Evolutionary conservation across 2,888 invertebrate genomes (phyloP), one percentile per base, ranked within the genome.

Genomic region (Carterocephalus palaemon): DNA sequence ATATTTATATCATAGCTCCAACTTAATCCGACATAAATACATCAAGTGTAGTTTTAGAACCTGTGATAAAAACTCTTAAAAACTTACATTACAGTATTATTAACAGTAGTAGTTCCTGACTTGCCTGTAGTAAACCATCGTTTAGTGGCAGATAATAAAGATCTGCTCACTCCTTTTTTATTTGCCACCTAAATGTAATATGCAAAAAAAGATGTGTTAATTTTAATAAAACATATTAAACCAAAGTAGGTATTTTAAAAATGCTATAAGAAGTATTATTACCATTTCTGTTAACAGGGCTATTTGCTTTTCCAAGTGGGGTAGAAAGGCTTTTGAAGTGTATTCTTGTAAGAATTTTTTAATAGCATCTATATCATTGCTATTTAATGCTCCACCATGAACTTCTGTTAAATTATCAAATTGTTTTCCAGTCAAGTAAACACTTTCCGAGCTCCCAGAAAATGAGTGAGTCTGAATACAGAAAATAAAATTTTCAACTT

Each of bases 91-190:
- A 96, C 93, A 59, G 94, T 92, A 70, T 92, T 94, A 58, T 90
- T 89, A 28, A 92, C 90, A 34, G 92, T 89, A 47, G 92, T 90
- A 8, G 90, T 89, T 4, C 95, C 94, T 2, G 94, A 93, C 76
- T 96, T 97, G 60, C 92, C 95, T 4, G 95, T 94, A 9, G 95
- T 95, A 81, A 98, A 98, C 95, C 97, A 97, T 58, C 98, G 90
- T 80, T 97, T 97, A 1, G 98, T 97, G 9, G 97, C 98, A 70
- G 95, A 97, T 52, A 99, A 90, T 51, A 99, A 83, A 0, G 97
- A 97, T 67, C 96, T 91, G 68, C 97, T 96, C 2, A 98, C 93
- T 3, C 97, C 97, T 75, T 98, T 97, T 67, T 94, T 94, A 64
- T 94, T 94, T 12, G 93, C 91, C 41, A 93, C 91, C 90, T 91